Base-by-base conservation (phyloP, 2,888 invertebrate genomes). In the Hedychridium roseum region DNA sequence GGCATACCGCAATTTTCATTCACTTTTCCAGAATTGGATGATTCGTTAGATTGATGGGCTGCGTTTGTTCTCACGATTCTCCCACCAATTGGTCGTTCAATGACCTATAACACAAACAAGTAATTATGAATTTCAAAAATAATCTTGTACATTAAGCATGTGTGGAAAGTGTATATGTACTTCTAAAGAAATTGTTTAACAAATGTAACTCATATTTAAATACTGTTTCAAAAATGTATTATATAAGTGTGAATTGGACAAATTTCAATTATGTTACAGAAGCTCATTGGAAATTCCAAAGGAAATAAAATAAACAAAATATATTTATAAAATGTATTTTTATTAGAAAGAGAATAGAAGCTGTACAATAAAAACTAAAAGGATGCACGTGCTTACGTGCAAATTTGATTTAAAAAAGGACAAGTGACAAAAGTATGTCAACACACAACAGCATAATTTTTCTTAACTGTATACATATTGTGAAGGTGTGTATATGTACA, bases 61-160 rank as follows among this genome's bases (percentile, higher is more conserved):
- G 57, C 69, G 39, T 70, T 55, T 4, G 69, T 68, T 20, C 72
- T 57, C 7, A 74, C 66, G 37, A 74, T 71, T 42, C 74, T 67
- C 34, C 65, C 47, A 41, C 61, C 61, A 15, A 65, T 15, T 40
- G 43, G 20, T 51, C 68, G 70, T 32, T 73, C 71, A 18, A 48
- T 34, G 12, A 36, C 49, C 64, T 68, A 57, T 12, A 66, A 72
- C 48, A 70, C 50, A 62, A 52, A 49, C 36, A 42, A 26, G 2
- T 23, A 14, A 36, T 48, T 39, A 20, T 28, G 9, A 15, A 16
- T 16, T 18, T 9, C 7, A 35, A 38, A 26, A 30, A 28, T 23
- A n/a, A 14, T 20, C n/a, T n/a, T n/a, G n/a, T n/a, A n/a, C n/a
- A n/a, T n/a, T n/a, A n/a, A n/a, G n/a, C n/a, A n/a, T n/a, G n/a